A percentile compares a stretch with the other conserved stretches of the same genome.
Evolutionary conservation across 2,888 invertebrate genomes (phyloP).

Genomic region (Rotaria socialis): DNA sequence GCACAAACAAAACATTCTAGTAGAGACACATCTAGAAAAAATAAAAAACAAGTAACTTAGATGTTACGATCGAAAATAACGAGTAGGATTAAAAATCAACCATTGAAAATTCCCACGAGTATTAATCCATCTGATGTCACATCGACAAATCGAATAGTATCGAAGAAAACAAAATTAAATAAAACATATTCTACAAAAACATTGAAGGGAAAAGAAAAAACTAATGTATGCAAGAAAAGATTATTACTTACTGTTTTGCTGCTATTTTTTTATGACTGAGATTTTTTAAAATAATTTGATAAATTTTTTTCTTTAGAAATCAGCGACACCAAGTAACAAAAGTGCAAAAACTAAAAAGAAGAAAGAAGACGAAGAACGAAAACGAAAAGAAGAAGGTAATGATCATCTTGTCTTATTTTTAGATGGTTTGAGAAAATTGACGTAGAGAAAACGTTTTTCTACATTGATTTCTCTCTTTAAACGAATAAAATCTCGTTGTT

Average conservation of each 20-base stretch:
- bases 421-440: no score
- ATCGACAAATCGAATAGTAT: neutral
- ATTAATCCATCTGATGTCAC: neutral
- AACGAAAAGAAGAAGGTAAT: neutral
- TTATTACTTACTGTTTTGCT: no score
- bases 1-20: no score
- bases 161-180: neutral
- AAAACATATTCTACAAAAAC: neutral
- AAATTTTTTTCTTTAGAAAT: neutral
- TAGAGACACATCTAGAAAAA: no score
- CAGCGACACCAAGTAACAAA: neutral
- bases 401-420: neutral
- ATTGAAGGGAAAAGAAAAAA: neutral
- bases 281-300: no score
- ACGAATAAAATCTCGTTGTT: no score
- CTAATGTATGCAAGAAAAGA: neutral
- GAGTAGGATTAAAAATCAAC: neutral
- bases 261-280: no score
- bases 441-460: no score
- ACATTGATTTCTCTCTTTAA: no score
- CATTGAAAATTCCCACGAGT: neutral
- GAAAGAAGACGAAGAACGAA: conserved; percentile 33
- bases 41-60: neutral
- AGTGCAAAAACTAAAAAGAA: neutral
- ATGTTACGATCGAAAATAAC: neutral